phyloP scores from a whole-genome alignment of 2,888 invertebrate genomes.

The Tipula unca region DNA sequence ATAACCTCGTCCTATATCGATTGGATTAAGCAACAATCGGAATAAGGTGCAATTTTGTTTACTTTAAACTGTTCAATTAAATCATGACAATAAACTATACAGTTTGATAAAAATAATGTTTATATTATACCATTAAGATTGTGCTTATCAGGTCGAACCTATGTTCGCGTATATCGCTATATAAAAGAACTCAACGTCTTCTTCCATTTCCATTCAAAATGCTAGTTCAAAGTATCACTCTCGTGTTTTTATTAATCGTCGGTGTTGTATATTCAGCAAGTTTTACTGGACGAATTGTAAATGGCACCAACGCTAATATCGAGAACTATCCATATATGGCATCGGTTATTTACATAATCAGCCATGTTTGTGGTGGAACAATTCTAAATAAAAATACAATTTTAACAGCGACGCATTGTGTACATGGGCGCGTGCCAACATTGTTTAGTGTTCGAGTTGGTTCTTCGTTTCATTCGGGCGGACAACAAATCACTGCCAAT shows the following conservation, averaged over 20 bases:
- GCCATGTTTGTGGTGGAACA: conserved; percentile 34
- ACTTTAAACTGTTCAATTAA: not conserved
- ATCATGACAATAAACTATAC: not conserved
- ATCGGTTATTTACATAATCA: conserved; percentile 31
- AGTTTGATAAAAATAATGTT: not conserved
- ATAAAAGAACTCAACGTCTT: not conserved
- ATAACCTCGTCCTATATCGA: not conserved
- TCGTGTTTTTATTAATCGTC: not conserved
- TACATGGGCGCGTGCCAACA: conserved; percentile 22
- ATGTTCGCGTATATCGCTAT: too few relatives aligned
- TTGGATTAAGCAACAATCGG: not conserved
- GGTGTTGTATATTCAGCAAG: not conserved
- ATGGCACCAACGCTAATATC: conserved; percentile 31
- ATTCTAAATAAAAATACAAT: conserved; percentile 35
- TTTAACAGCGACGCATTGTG: conserved; percentile 38
- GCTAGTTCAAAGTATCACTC: not conserved
- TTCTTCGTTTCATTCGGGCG: not conserved
- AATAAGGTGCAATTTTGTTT: not conserved
- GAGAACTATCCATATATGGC: conserved; percentile 36
- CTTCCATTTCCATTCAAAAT: not conserved
- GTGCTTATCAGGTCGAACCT: not conserved
- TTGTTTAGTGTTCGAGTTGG: not conserved
- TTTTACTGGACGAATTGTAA: conserved; percentile 31
- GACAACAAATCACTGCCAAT: not conserved
- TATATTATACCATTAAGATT: not conserved